Percentiles rank a stretch among this genome's conserved stretches.
Evolutionary conservation across 2,888 invertebrate genomes (phyloP).

Genomic region (Theretra japonica): DNA sequence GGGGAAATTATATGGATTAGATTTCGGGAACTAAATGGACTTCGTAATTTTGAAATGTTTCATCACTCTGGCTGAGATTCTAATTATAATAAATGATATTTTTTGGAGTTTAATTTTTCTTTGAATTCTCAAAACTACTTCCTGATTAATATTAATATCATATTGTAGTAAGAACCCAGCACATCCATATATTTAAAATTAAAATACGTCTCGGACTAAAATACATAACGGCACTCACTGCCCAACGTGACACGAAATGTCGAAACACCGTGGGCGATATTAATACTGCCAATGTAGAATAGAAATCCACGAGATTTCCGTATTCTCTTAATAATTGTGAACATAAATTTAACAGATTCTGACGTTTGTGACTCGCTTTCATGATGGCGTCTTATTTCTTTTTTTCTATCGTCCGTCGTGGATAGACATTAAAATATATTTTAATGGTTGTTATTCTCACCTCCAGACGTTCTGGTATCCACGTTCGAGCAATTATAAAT

Average conservation of each 20-base stretch:
- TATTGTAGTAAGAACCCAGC: not conserved
- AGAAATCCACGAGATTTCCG: conserved; percentile 60
- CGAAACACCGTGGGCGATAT: conserved; percentile 52
- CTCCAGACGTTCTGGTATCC: conserved; percentile 50
- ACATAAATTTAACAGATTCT: conserved; percentile 67
- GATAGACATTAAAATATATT: conserved; percentile 52
- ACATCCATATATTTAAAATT: conserved; percentile 9
- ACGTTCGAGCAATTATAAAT: conserved; percentile 68
- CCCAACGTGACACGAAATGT: conserved; percentile 43
- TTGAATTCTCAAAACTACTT: not conserved
- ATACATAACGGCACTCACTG: conserved; percentile 41
- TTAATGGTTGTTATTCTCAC: conserved; percentile 55
- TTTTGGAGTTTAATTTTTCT: not conserved
- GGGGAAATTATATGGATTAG: conserved; percentile 8
- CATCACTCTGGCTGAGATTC: not conserved
- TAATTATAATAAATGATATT: not conserved
- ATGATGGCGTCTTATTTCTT: conserved; percentile 49
- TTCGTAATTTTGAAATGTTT: not conserved
- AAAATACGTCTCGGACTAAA: conserved; percentile 14
- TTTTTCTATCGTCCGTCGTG: conserved; percentile 45
- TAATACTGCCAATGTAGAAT: conserved; percentile 55
- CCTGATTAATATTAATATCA: conserved; percentile 2
- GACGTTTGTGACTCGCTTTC: conserved; percentile 64
- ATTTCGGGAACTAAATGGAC: conserved; percentile 6
- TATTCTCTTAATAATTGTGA: conserved; percentile 58